Evolutionary conservation across 2,797 vertebrate species (phyloP), one percentile per base, ranked within the genome.

Genomic region (Halcyon badia): DNA sequence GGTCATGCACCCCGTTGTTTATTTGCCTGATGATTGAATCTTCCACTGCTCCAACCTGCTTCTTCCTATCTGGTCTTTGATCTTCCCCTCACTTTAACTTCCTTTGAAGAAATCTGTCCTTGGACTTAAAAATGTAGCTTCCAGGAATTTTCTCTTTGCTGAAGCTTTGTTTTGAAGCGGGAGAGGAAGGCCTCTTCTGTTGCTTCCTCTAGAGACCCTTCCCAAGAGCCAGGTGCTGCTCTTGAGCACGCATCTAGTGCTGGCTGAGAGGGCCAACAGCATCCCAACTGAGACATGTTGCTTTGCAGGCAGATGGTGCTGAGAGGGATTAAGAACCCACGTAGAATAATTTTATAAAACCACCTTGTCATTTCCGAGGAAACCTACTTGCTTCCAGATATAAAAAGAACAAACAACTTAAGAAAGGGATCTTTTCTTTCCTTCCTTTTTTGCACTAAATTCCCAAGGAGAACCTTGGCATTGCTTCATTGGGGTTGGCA

Each of bases 61-160:
- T 79, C 73, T 97, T 97, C 95, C 92, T 82, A 89, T 81, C 33
- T 96, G 84, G 33, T 76, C 88, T 96, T 97, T 96, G 80, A 95
- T 96, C 94, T 95, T 71, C 33, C 65, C 41, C 18, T 80, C 28
- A 10, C 75, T 91, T 76, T 69, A 86, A 88, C 89, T 96, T 97
- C 94, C 94, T 93, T 62, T 87, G 64, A 85, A 94, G 65, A 87
- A 91, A 85, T 87, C 78, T 83, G 94, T 93, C 95, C 95, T 97
- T 97, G 95, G 77, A 75, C 31, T 30, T 77, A 85, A 52, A 42
- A 82, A 87, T 54, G 64, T 73, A 71, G 75, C 68, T 97, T 96
- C 96, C 93, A 94, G 94, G 91, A 95, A 96, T 97, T 97, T 97
- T 95, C 57, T 89, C 31, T 68, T 54, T 78, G 80, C 33, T 19